Conservation (phyloP, 2,888 invertebrate genomes). For the Gymnocheta viridis region DNA sequence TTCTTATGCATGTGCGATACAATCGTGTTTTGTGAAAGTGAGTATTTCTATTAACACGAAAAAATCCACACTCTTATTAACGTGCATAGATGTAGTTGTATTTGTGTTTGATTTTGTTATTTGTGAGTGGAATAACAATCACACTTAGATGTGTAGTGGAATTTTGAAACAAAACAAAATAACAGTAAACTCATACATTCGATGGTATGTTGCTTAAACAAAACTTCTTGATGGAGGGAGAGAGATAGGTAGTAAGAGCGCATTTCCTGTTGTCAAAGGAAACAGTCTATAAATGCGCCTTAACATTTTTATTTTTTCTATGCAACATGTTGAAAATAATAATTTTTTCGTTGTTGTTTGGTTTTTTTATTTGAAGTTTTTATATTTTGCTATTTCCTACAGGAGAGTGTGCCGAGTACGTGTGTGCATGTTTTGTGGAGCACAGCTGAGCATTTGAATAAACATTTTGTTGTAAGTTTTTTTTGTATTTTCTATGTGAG, state of each 20-base stretch:
- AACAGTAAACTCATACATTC: not conserved
- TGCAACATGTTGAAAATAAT: constrained; percentile 48
- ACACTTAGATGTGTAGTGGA: not conserved
- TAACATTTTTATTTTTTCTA: constrained; percentile 1
- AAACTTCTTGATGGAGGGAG: no score
- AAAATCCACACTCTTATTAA: not conserved
- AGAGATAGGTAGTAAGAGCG: not conserved
- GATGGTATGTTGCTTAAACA: not conserved
- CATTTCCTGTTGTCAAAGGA: constrained; percentile 21
- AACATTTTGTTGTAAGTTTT: not conserved
- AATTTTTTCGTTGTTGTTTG: constrained; percentile 8
- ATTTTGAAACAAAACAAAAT: not conserved
- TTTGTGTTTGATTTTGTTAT: constrained; percentile 30
- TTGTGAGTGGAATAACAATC: constrained; percentile 58
- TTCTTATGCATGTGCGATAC: not conserved
- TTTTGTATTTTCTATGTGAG: not conserved
- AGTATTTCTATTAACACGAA: not conserved
- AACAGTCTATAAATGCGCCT: constrained; percentile 44
- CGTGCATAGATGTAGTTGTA: not conserved
- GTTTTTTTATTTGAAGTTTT: constrained; percentile 15
- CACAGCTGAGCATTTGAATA: constrained; percentile 21
- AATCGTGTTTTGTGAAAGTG: not conserved
- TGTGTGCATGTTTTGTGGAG: not conserved
- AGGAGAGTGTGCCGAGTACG: not conserved
- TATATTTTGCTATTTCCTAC: not conserved